Percentiles rank a stretch among this genome's conserved stretches.
phyloP scores from a whole-genome alignment of 2,113 vertebrate species.

The Todiramphus chloris region DNA sequence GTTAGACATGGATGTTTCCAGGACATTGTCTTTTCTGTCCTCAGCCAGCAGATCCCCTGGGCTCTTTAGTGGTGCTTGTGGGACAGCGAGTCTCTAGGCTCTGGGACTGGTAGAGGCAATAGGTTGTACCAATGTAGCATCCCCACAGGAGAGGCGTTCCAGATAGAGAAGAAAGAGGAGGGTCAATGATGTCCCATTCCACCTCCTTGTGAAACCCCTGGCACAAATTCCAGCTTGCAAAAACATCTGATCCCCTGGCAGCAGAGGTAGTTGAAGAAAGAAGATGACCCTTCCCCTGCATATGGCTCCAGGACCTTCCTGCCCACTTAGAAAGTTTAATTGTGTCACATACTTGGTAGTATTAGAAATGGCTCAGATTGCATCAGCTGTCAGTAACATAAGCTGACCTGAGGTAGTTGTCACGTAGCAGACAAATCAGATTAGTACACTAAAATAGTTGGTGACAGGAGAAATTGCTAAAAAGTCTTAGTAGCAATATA shows the following conservation, averaged over 20 bases:
- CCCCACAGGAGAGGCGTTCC: not conserved
- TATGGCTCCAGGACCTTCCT: not conserved
- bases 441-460: not conserved
- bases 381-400: not conserved
- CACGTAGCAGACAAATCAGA: not conserved
- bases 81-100: not conserved
- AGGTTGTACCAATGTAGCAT: not conserved
- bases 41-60: not conserved
- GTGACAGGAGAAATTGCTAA: not conserved
- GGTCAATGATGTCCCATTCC: not conserved
- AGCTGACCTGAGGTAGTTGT: not conserved
- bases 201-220: not conserved
- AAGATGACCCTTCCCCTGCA: fast-evolving
- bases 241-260: not conserved
- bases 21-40: not conserved
- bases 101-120: not conserved
- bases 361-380: not conserved
- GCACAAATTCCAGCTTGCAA: not conserved
- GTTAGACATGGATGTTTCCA: not conserved
- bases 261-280: not conserved
- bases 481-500: not conserved
- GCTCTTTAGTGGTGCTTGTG: not conserved
- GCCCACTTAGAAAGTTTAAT: not conserved
- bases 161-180: not conserved
- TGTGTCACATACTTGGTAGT: not conserved